Conservation (phyloP, 2,113 vertebrate genomes). For the Gnathonemus longibarbis region DNA sequence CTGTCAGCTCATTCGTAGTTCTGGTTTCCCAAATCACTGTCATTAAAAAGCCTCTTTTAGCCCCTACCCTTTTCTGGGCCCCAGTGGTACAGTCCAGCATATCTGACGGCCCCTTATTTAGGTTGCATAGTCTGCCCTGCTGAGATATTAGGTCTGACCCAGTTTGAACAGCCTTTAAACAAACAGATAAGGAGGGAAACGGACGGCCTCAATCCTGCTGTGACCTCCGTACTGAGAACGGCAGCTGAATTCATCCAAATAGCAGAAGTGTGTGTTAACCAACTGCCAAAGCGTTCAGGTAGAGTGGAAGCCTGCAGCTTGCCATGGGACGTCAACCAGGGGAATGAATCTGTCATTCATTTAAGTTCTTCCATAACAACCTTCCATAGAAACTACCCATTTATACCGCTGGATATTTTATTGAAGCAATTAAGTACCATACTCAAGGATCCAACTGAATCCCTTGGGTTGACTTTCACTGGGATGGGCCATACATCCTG, state of each 20-base stretch:
- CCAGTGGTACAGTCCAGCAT: neutral
- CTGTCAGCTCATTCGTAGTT: conserved; percentile 54
- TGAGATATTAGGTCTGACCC: neutral
- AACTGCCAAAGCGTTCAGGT: neutral
- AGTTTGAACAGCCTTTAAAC: neutral
- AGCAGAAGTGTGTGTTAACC: neutral
- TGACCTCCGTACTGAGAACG: neutral
- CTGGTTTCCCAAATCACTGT: conserved; percentile 58
- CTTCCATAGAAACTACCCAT: neutral
- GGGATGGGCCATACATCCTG: neutral
- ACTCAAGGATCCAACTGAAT: neutral
- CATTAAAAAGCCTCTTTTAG: conserved; percentile 55
- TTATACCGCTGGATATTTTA: neutral
- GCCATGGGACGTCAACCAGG: neutral
- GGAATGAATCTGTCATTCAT: neutral
- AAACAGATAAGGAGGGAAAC: neutral
- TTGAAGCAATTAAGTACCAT: neutral
- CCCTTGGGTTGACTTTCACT: neutral
- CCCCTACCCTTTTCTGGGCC: neutral
- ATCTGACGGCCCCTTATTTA: neutral
- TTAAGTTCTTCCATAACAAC: neutral
- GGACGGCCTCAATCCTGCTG: neutral
- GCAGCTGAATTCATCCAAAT: neutral
- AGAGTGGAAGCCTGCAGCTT: neutral
- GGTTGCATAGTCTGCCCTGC: neutral